Conservation (phyloP, 2,113 vertebrate genomes). For the Pseudorasbora parva region DNA sequence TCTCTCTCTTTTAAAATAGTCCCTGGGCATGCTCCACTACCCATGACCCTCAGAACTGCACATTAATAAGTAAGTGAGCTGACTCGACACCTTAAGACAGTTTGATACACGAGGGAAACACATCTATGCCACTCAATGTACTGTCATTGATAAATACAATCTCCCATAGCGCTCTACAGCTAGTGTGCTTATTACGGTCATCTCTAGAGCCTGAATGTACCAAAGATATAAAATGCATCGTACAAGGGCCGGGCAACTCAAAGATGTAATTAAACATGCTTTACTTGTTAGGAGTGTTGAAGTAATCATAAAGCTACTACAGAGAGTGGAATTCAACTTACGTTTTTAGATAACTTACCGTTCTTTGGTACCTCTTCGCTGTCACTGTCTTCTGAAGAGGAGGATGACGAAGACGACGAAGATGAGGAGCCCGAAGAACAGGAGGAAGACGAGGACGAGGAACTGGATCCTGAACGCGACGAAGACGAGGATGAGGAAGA, state of each 20-base stretch:
- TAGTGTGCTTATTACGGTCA: too few relatives aligned
- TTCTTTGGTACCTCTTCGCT: slow-evolving; percentile 78
- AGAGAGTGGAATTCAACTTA: background rate
- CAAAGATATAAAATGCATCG: too few relatives aligned
- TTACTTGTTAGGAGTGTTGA: too few relatives aligned
- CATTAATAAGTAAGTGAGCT: background rate
- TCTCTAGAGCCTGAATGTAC: too few relatives aligned
- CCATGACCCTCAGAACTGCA: background rate
- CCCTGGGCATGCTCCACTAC: background rate
- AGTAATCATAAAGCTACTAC: background rate
- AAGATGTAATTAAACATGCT: too few relatives aligned
- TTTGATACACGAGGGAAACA: background rate
- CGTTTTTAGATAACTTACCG: slow-evolving; percentile 60
- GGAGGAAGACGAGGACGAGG: slow-evolving; percentile 81
- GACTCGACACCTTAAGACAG: background rate
- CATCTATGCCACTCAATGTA: too few relatives aligned
- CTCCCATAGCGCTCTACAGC: too few relatives aligned
- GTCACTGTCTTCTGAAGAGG: slow-evolving; percentile 92
- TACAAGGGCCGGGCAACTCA: too few relatives aligned
- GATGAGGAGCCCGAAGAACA: slow-evolving; percentile 96
- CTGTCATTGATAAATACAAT: too few relatives aligned
- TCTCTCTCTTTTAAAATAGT: slow-evolving; percentile 22
- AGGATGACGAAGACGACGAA: slow-evolving; percentile 90
- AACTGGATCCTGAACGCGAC: slow-evolving; percentile 79
- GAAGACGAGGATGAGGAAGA: slow-evolving; percentile 93